Percentiles rank a stretch among this genome's conserved stretches.
Evolutionary conservation across 2,113 vertebrate genomes (phyloP).

Genomic region (Atrichornis clamosus): DNA sequence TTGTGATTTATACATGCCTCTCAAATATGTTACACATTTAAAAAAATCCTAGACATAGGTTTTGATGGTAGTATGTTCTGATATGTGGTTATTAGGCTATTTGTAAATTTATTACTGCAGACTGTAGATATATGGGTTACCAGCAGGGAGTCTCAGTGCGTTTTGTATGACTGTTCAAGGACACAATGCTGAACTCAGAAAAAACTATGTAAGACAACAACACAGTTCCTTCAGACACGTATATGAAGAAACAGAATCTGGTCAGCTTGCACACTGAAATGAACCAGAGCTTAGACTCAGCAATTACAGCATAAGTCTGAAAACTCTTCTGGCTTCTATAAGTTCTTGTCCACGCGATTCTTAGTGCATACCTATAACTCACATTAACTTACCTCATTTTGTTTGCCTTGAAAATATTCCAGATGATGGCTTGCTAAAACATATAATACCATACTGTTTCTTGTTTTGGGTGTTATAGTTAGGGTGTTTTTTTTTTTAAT

Average conservation of each 20-base stretch:
- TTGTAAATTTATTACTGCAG: neutral
- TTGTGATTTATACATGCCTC: neutral
- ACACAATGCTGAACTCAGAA: neutral
- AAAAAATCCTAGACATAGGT: neutral
- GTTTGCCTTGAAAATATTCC: neutral
- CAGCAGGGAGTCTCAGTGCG: constrained; percentile 58
- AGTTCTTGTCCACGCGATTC: accelerated
- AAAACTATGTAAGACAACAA: neutral
- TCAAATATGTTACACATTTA: neutral
- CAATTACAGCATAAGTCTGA: neutral
- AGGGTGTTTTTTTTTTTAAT: neutral
- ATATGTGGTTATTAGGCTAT: neutral
- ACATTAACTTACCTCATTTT: neutral
- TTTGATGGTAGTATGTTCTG: neutral
- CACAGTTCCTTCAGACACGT: neutral
- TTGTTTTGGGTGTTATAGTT: neutral
- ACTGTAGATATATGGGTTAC: neutral
- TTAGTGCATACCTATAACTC: neutral
- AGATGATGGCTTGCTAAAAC: neutral
- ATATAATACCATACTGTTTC: neutral
- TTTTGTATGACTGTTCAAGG: neutral
- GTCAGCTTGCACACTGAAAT: neutral
- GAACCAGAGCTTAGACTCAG: neutral
- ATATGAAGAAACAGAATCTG: neutral
- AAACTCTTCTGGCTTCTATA: neutral